These are phyloP conservation scores for Dasyprocta punctata DNA, from an alignment of 2,113 vertebrate species.

Conservation along the genomic window DNA sequence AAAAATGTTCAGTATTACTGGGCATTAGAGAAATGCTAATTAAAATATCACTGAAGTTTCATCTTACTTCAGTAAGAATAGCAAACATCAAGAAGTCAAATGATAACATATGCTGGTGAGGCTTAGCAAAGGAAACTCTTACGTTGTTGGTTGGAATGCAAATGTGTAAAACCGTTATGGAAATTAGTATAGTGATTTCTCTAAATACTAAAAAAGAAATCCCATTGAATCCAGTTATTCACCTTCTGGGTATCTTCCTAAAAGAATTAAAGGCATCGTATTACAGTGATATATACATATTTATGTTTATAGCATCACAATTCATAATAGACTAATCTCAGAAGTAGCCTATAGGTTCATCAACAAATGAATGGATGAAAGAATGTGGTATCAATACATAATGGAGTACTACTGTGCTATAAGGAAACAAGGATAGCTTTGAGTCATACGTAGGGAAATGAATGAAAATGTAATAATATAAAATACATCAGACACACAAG, in stretches of 20 bases:
- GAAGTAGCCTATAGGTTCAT: neutral
- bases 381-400: neutral
- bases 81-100: neutral
- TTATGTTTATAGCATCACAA: neutral
- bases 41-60: neutral
- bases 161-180: neutral
- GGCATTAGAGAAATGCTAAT: neutral
- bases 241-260: neutral
- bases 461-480: neutral
- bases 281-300: neutral
- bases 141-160: neutral
- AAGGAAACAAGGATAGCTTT: neutral
- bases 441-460: neutral
- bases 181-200: neutral
- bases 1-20: neutral
- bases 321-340: neutral
- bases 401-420: neutral
- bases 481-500: neutral
- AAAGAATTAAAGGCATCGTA: neutral
- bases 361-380: neutral
- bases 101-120: neutral
- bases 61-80: neutral
- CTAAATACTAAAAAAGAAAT: neutral
- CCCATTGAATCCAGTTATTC: neutral
- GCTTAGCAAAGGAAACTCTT: neutral